Percentiles rank a stretch among this genome's conserved stretches.
Conservation (phyloP, 2,797 vertebrate species). For the Streptopelia turtur region DNA sequence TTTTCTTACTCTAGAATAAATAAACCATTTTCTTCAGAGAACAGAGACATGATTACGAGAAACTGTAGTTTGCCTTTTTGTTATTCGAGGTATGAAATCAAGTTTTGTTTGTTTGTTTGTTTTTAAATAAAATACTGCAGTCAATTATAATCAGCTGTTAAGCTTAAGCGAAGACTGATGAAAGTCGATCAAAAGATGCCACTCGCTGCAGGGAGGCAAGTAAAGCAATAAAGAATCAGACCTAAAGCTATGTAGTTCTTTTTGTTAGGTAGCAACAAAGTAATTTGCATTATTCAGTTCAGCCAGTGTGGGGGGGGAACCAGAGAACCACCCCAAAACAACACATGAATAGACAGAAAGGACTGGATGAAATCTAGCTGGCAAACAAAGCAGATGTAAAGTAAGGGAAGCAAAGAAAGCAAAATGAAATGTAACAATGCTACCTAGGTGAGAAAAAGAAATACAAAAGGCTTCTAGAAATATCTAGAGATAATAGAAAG, state of each 20-base stretch:
- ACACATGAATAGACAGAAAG: background rate
- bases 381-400: slow-evolving; percentile 10
- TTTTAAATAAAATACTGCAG: slow-evolving; percentile 40
- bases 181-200: slow-evolving; percentile 22
- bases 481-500: background rate
- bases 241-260: background rate
- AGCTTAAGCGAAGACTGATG: slow-evolving; percentile 3
- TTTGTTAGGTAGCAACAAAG: background rate
- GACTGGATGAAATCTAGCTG: background rate
- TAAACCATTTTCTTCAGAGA: slow-evolving; percentile 24
- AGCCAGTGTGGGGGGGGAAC: background rate
- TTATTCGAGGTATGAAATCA: slow-evolving; percentile 15
- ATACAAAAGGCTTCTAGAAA: slow-evolving; percentile 28
- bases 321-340: background rate
- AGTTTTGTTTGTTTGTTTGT: background rate
- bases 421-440: slow-evolving; percentile 6
- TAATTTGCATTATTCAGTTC: slow-evolving; percentile 49
- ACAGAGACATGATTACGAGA: background rate
- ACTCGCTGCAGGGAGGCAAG: background rate
- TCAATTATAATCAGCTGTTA: slow-evolving; percentile 37
- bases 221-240: slow-evolving; percentile 2
- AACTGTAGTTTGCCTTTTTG: slow-evolving; percentile 2
- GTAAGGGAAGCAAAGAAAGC: background rate
- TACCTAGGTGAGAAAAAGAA: background rate
- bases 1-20: slow-evolving; percentile 7